These are phyloP conservation scores for Bombylius discolor DNA, from an alignment of 2,888 invertebrate species.

Conservation along the genomic window DNA sequence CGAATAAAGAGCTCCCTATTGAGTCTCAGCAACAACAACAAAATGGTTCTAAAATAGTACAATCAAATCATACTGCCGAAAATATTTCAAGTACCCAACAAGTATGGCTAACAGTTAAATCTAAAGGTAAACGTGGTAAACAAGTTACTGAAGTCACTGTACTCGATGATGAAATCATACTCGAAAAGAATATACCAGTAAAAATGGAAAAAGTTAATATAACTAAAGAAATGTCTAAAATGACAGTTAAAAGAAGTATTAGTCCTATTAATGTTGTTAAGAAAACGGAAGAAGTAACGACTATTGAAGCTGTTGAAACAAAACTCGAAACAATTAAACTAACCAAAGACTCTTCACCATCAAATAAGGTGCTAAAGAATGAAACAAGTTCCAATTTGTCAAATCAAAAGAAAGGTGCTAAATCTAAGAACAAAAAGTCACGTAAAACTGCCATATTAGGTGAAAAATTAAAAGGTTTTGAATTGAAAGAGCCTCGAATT, in stretches of 20 bases:
- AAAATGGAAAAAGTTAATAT: too few relatives aligned
- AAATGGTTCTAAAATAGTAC: not conserved
- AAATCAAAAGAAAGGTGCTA: not conserved
- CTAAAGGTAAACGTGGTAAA: constrained; percentile 9
- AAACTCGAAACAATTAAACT: too few relatives aligned
- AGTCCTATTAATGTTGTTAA: too few relatives aligned
- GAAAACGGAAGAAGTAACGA: too few relatives aligned
- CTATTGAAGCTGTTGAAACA: too few relatives aligned
- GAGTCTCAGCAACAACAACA: not conserved
- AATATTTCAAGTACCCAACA: not conserved
- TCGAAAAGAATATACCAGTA: too few relatives aligned
- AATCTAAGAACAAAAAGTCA: not conserved
- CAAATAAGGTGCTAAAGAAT: not conserved
- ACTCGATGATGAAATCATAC: not conserved
- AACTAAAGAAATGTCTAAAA: too few relatives aligned
- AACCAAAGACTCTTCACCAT: too few relatives aligned
- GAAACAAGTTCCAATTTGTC: too few relatives aligned
- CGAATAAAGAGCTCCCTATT: not conserved
- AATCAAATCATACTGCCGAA: not conserved
- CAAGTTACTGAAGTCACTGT: not conserved
- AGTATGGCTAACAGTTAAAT: constrained; percentile 12
- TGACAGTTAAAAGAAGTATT: too few relatives aligned
- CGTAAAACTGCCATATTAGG: not conserved
- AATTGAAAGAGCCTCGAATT: not conserved
- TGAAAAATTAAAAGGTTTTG: constrained; percentile 5